Base-by-base conservation (phyloP, 64 coral and sea anemone genomes). In the Stichodactyla helianthus region DNA sequence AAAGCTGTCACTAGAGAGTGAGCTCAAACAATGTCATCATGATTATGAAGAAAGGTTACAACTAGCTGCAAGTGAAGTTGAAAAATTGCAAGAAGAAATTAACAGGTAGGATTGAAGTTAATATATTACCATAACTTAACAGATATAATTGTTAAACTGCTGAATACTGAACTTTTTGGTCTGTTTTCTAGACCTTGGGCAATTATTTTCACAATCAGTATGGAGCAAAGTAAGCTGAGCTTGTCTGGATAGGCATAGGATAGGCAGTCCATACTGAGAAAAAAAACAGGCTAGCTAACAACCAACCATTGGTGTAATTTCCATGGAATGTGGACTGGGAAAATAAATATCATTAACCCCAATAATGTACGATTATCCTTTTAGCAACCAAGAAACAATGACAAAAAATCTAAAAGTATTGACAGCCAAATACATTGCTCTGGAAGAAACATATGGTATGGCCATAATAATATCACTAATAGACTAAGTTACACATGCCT, bases 1-100 rank as follows among this genome's bases (percentile, higher is more conserved):
- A 77, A 94, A 87, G 6, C 27, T 90, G 70, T 82, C 88, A 6
- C 6, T 82, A 22, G 79, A 94, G 15, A 85, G 85, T 71, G 82
- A 89, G 59, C 74, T 94, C 28, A 55, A 90, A 50, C 78, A 86
- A 20, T 90, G 88, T 79, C 55, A 74, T 50, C 57, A 52, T 20
- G 88, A 94, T 50, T 88, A 90, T 84, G 88, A 88, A 83, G 88
- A 94, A 85, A 82, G 68, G 31, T 50, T 94, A 58, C 64, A 85
- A 4, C 56, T 86, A 35, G 85, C 88, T 31, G 77, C 81, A 54
- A 61, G 27, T 44, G 84, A 94, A 58, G 85, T 90, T 6, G 79
- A 94, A 35, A 61, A 78, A 14, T 68, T 94, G 52, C 88, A 90
- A 83, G 57, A 90, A 23, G 92, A 94, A 59, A 78, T 94, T 50